These are phyloP conservation scores for Micrasema longulum DNA, from an alignment of 1,140 invertebrate genomes.

Conservation along the genomic window DNA sequence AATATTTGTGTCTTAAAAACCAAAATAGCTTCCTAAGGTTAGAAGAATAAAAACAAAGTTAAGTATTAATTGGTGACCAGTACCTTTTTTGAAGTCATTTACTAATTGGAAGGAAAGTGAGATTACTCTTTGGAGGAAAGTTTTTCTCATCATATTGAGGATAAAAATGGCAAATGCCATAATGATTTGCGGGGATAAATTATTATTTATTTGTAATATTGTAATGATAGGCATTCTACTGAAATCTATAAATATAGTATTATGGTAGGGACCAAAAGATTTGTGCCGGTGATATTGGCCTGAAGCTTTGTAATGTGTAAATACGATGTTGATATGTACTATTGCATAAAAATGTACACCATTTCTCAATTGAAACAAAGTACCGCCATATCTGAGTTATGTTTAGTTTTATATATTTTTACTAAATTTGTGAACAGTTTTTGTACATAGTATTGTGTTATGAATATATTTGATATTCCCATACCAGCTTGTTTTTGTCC, in stretches of 20 bases:
- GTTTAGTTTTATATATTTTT: slow-evolving; percentile 32
- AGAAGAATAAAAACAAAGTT: no score
- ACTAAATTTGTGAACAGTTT: slow-evolving; percentile 28
- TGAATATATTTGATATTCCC: slow-evolving; percentile 24
- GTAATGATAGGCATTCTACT: no score
- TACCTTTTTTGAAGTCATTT: no score
- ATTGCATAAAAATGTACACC: no score
- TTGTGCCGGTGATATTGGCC: slow-evolving; percentile 12
- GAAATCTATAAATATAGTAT: neutral
- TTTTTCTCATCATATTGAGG: no score
- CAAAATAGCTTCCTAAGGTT: slow-evolving; percentile 1
- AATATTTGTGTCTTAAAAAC: slow-evolving; percentile 22
- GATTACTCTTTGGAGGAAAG: no score
- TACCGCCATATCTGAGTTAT: slow-evolving; percentile 16
- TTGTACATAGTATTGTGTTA: slow-evolving; percentile 28
- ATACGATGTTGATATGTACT: neutral
- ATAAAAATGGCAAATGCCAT: no score
- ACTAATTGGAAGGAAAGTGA: no score
- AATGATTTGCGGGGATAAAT: no score
- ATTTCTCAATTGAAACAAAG: no score
- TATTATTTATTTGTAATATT: slow-evolving; percentile 12
- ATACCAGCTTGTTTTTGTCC: neutral
- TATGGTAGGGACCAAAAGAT: slow-evolving; percentile 11
- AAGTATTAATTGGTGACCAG: no score
- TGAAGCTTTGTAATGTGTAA: slow-evolving; percentile 4